Evolutionary conservation across 2,113 vertebrate species (phyloP).

Genomic region (Phyllopteryx taeniolatus): DNA sequence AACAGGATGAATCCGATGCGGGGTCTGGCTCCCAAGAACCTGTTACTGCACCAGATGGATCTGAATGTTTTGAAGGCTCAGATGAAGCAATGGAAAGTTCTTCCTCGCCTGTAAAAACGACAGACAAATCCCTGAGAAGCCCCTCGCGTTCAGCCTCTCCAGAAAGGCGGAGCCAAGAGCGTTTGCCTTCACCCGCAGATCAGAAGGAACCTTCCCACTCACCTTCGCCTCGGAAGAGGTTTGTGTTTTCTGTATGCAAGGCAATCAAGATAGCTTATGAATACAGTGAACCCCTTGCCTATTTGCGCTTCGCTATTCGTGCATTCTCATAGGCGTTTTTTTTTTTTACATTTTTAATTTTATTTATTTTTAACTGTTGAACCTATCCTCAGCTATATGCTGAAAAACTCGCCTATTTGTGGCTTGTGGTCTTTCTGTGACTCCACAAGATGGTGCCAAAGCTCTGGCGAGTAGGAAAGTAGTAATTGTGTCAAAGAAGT

Average conservation of each 20-base stretch:
- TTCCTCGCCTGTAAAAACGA: constrained; percentile 39
- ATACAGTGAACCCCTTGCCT: neutral
- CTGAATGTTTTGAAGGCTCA: constrained; percentile 39
- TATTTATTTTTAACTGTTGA: too few relatives aligned
- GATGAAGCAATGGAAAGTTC: constrained; percentile 43
- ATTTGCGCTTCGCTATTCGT: too few relatives aligned
- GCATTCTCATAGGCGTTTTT: too few relatives aligned
- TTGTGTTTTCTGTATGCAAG: constrained; percentile 12
- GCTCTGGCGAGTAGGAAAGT: too few relatives aligned
- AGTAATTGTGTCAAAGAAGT: too few relatives aligned
- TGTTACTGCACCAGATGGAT: constrained; percentile 24
- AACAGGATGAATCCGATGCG: constrained; percentile 38
- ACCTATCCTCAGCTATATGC: too few relatives aligned
- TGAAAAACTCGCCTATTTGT: too few relatives aligned
- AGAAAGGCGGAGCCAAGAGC: constrained; percentile 40
- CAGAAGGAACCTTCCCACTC: constrained; percentile 64
- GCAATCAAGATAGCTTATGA: neutral
- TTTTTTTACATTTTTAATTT: too few relatives aligned
- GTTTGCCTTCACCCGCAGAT: constrained; percentile 54
- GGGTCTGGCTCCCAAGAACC: constrained; percentile 59
- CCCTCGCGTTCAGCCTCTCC: constrained; percentile 56
- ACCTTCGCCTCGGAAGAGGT: constrained; percentile 57
- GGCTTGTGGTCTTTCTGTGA: too few relatives aligned
- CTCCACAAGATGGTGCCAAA: too few relatives aligned
- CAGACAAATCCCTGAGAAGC: constrained; percentile 38